These are phyloP conservation scores for Cistogaster globosa DNA, from an alignment of 2,888 invertebrate species.

Conservation along the genomic window DNA sequence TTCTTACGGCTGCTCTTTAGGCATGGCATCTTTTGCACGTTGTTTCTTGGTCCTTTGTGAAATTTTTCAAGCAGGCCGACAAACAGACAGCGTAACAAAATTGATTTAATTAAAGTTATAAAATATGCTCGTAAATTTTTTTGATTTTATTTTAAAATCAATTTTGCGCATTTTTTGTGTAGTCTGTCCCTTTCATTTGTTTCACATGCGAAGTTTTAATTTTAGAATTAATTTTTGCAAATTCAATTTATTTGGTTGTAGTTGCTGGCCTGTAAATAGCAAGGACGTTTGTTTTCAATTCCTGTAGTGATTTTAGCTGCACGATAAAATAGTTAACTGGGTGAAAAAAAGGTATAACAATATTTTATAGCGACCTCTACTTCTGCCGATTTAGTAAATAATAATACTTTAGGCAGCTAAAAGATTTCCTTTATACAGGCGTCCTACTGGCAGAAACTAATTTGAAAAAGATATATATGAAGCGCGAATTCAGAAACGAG, in stretches of 20 bases:
- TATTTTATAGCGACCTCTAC: no score
- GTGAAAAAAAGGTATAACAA: no score
- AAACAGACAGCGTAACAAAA: slow-evolving; percentile 30
- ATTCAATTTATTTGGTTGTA: neutral
- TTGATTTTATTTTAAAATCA: slow-evolving; percentile 8
- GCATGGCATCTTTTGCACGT: neutral
- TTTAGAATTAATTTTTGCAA: neutral
- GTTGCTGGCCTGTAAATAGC: neutral
- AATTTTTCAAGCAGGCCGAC: slow-evolving; percentile 12
- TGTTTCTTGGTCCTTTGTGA: neutral
- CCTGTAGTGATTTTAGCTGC: no score
- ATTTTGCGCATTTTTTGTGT: slow-evolving; percentile 8
- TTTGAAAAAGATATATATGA: no score
- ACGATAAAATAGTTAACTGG: no score
- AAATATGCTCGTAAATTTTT: neutral
- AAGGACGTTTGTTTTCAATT: neutral
- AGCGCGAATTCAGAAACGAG: no score
- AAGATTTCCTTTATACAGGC: no score
- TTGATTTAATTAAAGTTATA: slow-evolving; percentile 35
- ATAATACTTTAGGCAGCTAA: no score
- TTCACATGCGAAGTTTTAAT: neutral
- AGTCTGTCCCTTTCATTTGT: neutral
- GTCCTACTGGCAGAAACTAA: no score
- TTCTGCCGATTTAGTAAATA: no score
- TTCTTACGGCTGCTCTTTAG: neutral